Conservation (phyloP, 1,140 invertebrate genomes). For the Ridgeia piscesae region DNA sequence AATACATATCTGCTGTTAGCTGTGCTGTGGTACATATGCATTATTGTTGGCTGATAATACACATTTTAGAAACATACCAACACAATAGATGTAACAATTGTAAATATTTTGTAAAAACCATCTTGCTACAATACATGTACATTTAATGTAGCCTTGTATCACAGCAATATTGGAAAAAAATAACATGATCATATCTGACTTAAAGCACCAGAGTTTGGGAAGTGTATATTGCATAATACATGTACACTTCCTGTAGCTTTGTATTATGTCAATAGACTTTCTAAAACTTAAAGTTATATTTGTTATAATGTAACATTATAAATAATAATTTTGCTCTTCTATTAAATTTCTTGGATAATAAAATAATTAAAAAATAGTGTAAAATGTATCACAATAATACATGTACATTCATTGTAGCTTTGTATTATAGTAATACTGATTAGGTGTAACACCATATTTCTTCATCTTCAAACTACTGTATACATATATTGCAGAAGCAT, state of each 20-base stretch:
- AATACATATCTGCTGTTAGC: neutral
- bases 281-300: too few relatives aligned
- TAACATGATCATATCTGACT: neutral
- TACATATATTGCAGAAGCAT: too few relatives aligned
- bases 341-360: neutral
- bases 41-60: neutral
- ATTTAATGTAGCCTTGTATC: slow-evolving; percentile 1
- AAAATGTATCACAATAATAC: neutral
- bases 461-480: too few relatives aligned
- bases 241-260: slow-evolving; percentile 1
- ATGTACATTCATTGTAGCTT: neutral
- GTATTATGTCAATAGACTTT: neutral
- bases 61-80: neutral
- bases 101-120: neutral
- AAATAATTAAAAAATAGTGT: neutral
- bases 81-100: neutral
- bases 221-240: neutral
- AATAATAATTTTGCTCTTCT: too few relatives aligned
- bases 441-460: neutral
- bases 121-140: neutral
- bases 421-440: neutral
- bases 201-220: neutral
- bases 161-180: neutral
- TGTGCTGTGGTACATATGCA: neutral
- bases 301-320: too few relatives aligned